Evolutionary conservation across 2,113 vertebrate genomes (phyloP).

Genomic region (Pseudolaguvia tuberculata): DNA sequence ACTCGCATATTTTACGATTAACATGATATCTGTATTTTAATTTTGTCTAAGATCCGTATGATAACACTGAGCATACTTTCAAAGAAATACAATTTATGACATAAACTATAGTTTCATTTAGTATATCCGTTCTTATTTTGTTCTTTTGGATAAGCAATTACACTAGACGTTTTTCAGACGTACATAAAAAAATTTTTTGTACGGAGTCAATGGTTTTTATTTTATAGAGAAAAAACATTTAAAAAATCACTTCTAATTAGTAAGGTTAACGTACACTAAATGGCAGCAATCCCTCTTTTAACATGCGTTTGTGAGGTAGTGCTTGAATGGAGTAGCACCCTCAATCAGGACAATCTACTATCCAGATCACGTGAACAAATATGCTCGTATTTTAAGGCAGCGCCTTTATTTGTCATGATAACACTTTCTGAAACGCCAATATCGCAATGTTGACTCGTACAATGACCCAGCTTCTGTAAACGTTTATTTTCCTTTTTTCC

Average conservation of each 20-base stretch:
- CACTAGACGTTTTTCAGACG: not conserved
- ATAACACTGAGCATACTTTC: not conserved
- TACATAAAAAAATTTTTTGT: not conserved
- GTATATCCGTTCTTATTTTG: not conserved
- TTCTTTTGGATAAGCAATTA: not conserved
- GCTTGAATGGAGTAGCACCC: conserved; percentile 75
- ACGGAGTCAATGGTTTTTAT: not conserved
- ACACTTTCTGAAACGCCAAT: conserved; percentile 79
- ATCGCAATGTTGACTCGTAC: conserved; percentile 77
- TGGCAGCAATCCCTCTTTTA: conserved; percentile 63
- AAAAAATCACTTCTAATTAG: not conserved
- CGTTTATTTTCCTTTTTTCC: conserved; percentile 59
- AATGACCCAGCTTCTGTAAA: conserved; percentile 58
- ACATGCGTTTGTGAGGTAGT: conserved; percentile 74
- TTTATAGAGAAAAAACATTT: not conserved
- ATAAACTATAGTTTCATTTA: not conserved
- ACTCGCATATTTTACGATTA: not conserved
- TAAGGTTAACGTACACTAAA: conserved; percentile 2
- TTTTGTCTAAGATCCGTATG: not conserved
- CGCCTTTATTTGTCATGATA: conserved; percentile 92
- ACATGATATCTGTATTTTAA: not conserved
- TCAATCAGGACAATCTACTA: conserved; percentile 77
- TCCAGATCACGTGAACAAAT: conserved; percentile 93
- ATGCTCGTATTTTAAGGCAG: conserved; percentile 92
- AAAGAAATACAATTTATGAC: not conserved